Percentiles rank a stretch among this genome's conserved stretches.
Evolutionary conservation across 2,888 invertebrate species (phyloP).

Genomic region (Operophtera brumata): DNA sequence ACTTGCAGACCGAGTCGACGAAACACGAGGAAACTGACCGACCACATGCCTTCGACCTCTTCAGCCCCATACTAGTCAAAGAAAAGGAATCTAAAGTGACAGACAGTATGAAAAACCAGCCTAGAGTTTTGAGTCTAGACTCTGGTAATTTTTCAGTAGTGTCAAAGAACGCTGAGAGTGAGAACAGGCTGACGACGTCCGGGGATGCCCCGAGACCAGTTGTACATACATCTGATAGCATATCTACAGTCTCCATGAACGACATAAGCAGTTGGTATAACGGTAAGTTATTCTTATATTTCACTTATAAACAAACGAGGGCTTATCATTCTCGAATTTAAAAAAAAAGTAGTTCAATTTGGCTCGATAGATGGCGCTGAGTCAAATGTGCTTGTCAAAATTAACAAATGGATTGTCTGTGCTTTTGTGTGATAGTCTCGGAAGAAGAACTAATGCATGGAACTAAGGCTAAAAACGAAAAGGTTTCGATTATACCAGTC

Average conservation of each 20-base stretch:
- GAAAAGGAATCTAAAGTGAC: slow-evolving; percentile 66
- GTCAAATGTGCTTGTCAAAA: too few species aligned
- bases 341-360: too few species aligned
- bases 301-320: neutral
- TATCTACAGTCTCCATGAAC: slow-evolving; percentile 77
- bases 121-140: slow-evolving; percentile 64
- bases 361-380: too few species aligned
- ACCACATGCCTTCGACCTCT: slow-evolving; percentile 72
- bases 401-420: too few species aligned
- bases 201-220: slow-evolving; percentile 65
- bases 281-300: slow-evolving; percentile 50
- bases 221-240: slow-evolving; percentile 63
- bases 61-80: slow-evolving; percentile 76
- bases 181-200: slow-evolving; percentile 58
- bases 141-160: slow-evolving; percentile 71
- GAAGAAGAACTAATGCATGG: too few species aligned
- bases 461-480: too few species aligned
- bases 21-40: slow-evolving; percentile 51
- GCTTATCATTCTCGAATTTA: too few species aligned
- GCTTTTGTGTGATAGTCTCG: too few species aligned
- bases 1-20: slow-evolving; percentile 21
- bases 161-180: slow-evolving; percentile 58
- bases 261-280: slow-evolving; percentile 86
- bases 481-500: too few species aligned
- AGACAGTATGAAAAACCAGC: slow-evolving; percentile 57